Evolutionary conservation across 2,797 vertebrate species (phyloP).

Genomic region (Vespertilio murinus): DNA sequence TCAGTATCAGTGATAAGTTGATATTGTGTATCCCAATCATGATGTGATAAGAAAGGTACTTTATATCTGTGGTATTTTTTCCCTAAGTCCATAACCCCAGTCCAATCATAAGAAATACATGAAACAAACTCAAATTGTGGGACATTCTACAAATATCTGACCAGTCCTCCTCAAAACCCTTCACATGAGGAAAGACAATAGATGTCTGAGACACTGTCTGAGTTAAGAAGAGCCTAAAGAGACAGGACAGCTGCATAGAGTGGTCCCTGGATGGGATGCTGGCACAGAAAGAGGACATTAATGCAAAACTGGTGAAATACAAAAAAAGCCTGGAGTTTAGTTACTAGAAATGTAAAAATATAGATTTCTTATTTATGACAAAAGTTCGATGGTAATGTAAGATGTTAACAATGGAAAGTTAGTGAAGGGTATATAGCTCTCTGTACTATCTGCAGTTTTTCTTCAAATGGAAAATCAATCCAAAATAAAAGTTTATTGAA

Average conservation of each 20-base stretch:
- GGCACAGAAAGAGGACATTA: not conserved
- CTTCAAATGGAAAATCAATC: not conserved
- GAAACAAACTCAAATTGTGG: not conserved
- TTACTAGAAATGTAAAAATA: not conserved
- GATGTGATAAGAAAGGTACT: not conserved
- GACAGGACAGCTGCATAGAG: no score
- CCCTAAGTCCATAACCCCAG: not conserved
- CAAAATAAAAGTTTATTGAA: not conserved
- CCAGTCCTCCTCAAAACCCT: not conserved
- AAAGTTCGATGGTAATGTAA: rapidly evolving
- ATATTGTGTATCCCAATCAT: no score
- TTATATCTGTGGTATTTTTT: not conserved
- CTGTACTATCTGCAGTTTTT: not conserved
- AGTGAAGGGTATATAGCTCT: not conserved
- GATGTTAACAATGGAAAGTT: not conserved
- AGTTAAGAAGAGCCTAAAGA: not conserved
- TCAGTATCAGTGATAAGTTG: no score
- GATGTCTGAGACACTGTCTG: not conserved
- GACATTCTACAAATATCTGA: not conserved
- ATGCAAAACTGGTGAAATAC: not conserved
- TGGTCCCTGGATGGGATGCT: not conserved
- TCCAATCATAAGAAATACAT: not conserved
- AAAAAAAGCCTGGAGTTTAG: not conserved
- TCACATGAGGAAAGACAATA: not conserved
- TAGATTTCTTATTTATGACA: not conserved